Base-by-base conservation (phyloP, 2,113 vertebrate species). In the Pygoscelis adeliae region DNA sequence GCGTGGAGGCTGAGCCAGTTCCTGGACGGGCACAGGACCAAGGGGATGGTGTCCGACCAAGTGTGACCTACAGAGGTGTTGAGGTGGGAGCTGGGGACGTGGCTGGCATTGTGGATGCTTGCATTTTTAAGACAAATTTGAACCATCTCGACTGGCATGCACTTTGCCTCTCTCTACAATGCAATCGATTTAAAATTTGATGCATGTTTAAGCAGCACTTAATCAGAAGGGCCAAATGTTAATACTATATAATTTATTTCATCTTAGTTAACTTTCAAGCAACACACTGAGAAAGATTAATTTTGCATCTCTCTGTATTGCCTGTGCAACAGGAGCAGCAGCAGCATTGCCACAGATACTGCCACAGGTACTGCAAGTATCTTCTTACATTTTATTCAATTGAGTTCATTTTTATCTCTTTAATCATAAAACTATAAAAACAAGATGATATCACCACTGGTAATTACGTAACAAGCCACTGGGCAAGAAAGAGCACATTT, bases 371-470 rank as follows among this genome's bases (percentile, higher is more conserved):
- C 38, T 97, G 78, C 56, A 87, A 93, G 40, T 52, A 78, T 58
- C 71, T 95, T 91, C 90, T 90, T 91, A 73, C 47, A 71, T 96
- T 97, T 97, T 96, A 82, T 98, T 96, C 92, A 97, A 14, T 52
- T 96, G 74, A 87, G 93, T 97, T 97, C 66, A 76, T 97, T 97
- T 98, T 97, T 95, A 95, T 95, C 90, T 86, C 70, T 73, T 97
- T 97, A 92, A 97, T 98, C 93, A 96, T 96, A 95, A 97, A 98
- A 96, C 92, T 97, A 92, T 96, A 97, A 98, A 98, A 97, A 98
- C 91, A 97, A 96, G 93, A 93, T 97, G 58, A 90, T 97, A 96
- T 94, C 32, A 2, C 97, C 69, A 63, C 78, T 77, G 61, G 76
- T 95, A 97, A 97, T 96, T 92, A 87, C 0, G 67, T 97, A 97